Evolutionary conservation across 2,888 invertebrate genomes (phyloP).

Genomic region (Hemaris fuciformis): DNA sequence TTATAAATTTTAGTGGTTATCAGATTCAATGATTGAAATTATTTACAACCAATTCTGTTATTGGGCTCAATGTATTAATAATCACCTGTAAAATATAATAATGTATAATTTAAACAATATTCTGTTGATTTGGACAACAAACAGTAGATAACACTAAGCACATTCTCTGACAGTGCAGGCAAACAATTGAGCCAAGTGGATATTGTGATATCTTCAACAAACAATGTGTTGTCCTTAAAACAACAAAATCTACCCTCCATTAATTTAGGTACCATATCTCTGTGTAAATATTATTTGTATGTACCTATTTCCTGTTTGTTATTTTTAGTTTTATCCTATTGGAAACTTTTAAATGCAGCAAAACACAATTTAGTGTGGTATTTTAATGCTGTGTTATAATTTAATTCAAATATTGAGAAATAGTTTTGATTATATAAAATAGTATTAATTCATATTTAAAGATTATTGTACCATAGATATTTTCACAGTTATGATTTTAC

Average conservation of each 20-base stretch:
- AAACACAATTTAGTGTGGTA: background rate
- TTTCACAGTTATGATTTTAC: no score
- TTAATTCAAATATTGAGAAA: background rate
- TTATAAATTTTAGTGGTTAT: no score
- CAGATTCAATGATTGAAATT: background rate
- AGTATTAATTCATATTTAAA: no score
- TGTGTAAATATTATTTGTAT: background rate
- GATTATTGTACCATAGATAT: no score
- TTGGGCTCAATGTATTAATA: background rate
- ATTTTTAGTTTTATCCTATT: background rate
- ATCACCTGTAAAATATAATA: conserved; percentile 3
- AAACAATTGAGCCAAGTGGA: conserved; percentile 41
- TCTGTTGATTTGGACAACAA: conserved; percentile 17
- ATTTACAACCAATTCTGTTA: background rate
- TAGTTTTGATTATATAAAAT: no score
- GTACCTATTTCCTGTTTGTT: background rate
- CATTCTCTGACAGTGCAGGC: conserved; percentile 35
- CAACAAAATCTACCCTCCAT: conserved; percentile 6
- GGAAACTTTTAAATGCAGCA: background rate
- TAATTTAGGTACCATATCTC: background rate
- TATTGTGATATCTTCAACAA: conserved; percentile 20
- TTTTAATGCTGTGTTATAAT: background rate
- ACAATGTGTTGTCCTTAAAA: conserved; percentile 16
- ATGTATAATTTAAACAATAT: conserved; percentile 13
- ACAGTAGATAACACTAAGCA: conserved; percentile 34